Base-by-base conservation (phyloP, 2,888 invertebrate genomes). In the Troides oblongomaculatus region DNA sequence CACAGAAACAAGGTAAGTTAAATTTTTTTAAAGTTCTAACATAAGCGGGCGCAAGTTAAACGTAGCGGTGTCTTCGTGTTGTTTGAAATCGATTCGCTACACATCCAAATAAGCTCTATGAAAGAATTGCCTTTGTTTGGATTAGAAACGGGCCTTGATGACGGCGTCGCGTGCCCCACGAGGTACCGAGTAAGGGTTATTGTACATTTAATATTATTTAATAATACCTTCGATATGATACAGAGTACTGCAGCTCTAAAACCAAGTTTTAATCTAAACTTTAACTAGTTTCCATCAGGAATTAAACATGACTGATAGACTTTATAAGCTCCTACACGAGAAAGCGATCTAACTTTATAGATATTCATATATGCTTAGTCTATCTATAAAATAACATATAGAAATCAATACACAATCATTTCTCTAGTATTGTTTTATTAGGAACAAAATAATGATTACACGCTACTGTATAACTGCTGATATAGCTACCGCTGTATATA, bases 81-180 rank as follows among this genome's bases (percentile, higher is more conserved):
- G 73, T 76, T 79, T 81, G 75, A 77, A 90, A 89, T 88, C 84
- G 76, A 89, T 90, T 89, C 78, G 85, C 74, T 74, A 81, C 82
- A 81, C 81, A 71, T 72, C 59, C 69, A 71, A 69, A 70, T 60
- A 50, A 58, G 50, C 67, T 71, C 62, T 70, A 71, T 61, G 59
- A 59, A 60, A 56, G 59, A 36, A 57, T 68, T 70, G 70, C 60
- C 79, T 80, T 80, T 83, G 83, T 85, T 82, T 82, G 77, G 78
- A 78, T 80, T 79, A 75, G 72, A 77, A 78, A 78, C 76, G 73
- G 75, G 76, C 75, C 74, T 79, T 79, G 82, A 81, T 76, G 81
- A 78, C 71, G 73, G 75, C 83, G 89, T 87, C 89, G 86, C 88
- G 88, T 89, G 88, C 88, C 85, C 74, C 75, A 73, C 72, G 68